These are phyloP conservation scores for Dendrolimus kikuchii DNA, from an alignment of 1,140 invertebrate genomes.

Conservation along the genomic window DNA sequence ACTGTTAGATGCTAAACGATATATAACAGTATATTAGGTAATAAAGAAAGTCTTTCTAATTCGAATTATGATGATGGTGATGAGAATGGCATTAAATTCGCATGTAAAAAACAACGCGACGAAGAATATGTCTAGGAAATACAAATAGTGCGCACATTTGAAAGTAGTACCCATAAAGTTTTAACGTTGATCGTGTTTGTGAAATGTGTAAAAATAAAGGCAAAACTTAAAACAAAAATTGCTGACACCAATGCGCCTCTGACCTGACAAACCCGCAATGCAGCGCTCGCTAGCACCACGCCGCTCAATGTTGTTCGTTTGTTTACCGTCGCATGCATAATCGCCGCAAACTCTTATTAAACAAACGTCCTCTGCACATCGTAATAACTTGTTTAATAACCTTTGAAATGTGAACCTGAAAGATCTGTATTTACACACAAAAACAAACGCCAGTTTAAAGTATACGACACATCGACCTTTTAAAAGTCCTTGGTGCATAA, in stretches of 20 bases:
- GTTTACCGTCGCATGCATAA: constrained; percentile 31
- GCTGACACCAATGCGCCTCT: constrained; percentile 43
- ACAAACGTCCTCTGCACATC: constrained; percentile 11
- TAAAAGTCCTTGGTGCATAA: neutral
- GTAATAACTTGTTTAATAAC: constrained; percentile 18
- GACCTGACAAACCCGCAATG: constrained; percentile 50
- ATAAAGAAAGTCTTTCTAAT: too few relatives aligned
- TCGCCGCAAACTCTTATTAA: constrained; percentile 24
- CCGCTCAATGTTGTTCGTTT: constrained; percentile 26
- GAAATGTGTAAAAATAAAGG: constrained; percentile 24
- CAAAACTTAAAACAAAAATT: constrained; percentile 33
- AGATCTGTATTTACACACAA: constrained; percentile 2
- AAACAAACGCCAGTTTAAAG: neutral
- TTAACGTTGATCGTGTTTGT: constrained; percentile 2
- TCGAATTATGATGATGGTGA: too few relatives aligned
- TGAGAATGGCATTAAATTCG: constrained; percentile 15
- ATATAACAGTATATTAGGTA: too few relatives aligned
- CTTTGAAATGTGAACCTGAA: constrained; percentile 3
- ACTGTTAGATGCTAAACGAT: too few relatives aligned
- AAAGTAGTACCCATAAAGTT: constrained; percentile 1
- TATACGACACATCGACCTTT: neutral
- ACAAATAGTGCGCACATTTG: constrained; percentile 4
- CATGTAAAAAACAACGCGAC: constrained; percentile 5
- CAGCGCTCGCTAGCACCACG: constrained; percentile 44
- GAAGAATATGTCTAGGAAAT: constrained; percentile 12